Evolutionary conservation across 2,888 invertebrate genomes (phyloP).

Genomic region (Cosmia pyralina): DNA sequence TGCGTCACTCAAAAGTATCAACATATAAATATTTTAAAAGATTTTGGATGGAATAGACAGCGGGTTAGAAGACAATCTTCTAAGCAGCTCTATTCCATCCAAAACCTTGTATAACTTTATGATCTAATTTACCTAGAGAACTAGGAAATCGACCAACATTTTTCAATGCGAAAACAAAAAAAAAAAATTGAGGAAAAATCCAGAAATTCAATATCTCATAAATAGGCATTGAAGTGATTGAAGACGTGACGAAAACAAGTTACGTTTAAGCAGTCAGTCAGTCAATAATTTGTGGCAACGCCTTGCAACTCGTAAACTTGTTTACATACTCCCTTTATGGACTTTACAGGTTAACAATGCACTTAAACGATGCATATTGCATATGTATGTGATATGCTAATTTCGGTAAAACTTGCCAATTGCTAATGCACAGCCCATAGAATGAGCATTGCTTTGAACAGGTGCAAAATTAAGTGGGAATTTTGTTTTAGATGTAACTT

Average conservation of each 20-base stretch:
- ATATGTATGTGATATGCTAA: slow-evolving; percentile 37
- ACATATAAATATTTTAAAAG: neutral
- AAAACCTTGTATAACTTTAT: neutral
- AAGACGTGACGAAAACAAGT: slow-evolving; percentile 39
- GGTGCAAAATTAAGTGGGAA: slow-evolving; percentile 13
- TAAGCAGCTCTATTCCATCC: neutral
- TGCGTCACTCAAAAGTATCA: neutral
- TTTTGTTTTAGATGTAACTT: slow-evolving; percentile 9
- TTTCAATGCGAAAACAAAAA: neutral
- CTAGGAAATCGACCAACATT: neutral
- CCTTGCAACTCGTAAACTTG: slow-evolving; percentile 32
- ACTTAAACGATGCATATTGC: slow-evolving; percentile 31
- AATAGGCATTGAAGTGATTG: neutral
- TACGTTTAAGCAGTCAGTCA: slow-evolving; percentile 28
- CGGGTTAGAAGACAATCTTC: too few relatives aligned
- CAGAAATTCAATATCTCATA: slow-evolving; percentile 2
- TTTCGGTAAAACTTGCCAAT: slow-evolving; percentile 25
- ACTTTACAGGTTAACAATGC: slow-evolving; percentile 43
- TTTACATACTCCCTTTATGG: slow-evolving; percentile 27
- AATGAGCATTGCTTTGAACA: slow-evolving; percentile 6
- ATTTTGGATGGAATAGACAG: too few relatives aligned
- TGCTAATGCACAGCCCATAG: slow-evolving; percentile 9
- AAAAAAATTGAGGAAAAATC: neutral
- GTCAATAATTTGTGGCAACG: slow-evolving; percentile 44
- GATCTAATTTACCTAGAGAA: neutral